Conservation (phyloP, 2,888 invertebrate genomes). For the Ischnura elegans region DNA sequence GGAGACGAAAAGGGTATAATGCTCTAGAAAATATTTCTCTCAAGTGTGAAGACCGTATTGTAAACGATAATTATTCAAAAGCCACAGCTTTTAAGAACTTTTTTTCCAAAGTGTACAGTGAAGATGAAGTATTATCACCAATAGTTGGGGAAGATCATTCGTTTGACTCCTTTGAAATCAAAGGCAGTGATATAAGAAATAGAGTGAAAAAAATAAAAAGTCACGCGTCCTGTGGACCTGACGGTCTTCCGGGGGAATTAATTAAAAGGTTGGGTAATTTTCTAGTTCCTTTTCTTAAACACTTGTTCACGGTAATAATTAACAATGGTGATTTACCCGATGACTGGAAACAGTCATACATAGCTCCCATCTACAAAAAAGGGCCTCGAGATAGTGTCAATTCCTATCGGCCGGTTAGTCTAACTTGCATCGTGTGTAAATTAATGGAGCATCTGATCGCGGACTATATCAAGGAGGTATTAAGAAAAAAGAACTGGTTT, state of each 20-base stretch:
- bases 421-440: too few species aligned
- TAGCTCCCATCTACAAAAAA: not conserved
- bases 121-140: not conserved
- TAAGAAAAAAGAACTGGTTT: not conserved
- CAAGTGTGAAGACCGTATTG: not conserved
- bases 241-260: not conserved
- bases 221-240: not conserved
- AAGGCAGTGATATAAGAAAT: not conserved
- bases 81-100: not conserved
- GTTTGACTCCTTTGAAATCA: not conserved
- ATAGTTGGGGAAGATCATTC: not conserved
- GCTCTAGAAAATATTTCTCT: not conserved
- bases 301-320: not conserved
- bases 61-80: not conserved
- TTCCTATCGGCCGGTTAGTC: too few species aligned
- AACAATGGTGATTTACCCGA: not conserved
- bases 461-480: too few species aligned
- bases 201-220: not conserved
- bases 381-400: not conserved
- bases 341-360: not conserved
- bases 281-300: not conserved
- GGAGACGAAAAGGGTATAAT: not conserved
- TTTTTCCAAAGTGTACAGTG: not conserved
- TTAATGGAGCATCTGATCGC: too few species aligned
- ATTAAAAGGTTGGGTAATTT: not conserved